Evolutionary conservation across 1,140 invertebrate genomes (phyloP), one percentile per base, ranked within the genome.

Genomic region (Metopolophium dirhodum): DNA sequence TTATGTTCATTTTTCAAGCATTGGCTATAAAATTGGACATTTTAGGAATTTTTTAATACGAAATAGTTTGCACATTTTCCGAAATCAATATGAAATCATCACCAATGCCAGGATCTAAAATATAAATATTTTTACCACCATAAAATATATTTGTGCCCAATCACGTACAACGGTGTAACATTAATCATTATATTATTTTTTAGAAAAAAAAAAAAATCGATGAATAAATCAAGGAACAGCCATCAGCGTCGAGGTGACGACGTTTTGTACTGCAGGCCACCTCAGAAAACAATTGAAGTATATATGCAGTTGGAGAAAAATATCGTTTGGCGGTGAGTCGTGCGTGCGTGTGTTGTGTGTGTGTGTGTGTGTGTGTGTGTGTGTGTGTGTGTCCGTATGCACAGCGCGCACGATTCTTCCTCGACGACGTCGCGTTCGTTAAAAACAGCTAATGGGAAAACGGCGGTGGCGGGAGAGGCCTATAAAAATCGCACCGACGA

Each of bases 371-470:
- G 54, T 26, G 54, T 20, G 54, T 8, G 57, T 61, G 7, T 30
- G 57, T 61, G 22, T 77, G 68, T n/a, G 8, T 68, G 61, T 35
- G 68, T 77, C 37, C 35, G 18, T 82, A 35, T 82, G n/a, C n/a
- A 37, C 77, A 20, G 77, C 35, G 20, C 35, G 20, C 35, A 20
- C n/a, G 41, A 30, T 45, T 47, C 83, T 45, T 89, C n/a, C 49
- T 89, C 87, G 30, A n/a, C 61, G 20, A 37, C 77, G 68, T 82
- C 57, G 57, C n/a, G n/a, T 93, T 57, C 23, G 91, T 85, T 86
- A 86, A 86, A 86, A 85, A 83, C 37, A 68, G 61, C 90, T 91
- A 91, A 91, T 91, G 90, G 61, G 90, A 82, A 91, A 91, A 91
- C 35, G 3, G 57, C 9, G 47, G 49, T 26, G 77, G 22, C 49